Conservation (phyloP, 2,888 invertebrate genomes). For the Mesodorylaimus sp. region DNA sequence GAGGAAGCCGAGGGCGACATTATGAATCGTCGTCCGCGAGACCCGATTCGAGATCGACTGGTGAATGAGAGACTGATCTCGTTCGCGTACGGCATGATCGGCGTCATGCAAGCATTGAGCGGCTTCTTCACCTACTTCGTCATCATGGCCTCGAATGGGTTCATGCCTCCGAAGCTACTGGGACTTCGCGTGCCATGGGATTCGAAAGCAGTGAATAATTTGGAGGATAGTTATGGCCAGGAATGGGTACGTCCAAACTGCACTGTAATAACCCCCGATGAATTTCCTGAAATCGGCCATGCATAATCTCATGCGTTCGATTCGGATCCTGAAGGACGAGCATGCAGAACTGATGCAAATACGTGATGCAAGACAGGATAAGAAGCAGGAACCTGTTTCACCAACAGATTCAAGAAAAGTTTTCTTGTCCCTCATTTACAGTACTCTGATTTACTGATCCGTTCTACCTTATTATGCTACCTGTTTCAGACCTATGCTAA, state of each 20-base stretch:
- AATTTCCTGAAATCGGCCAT: no score
- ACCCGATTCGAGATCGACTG: slow-evolving; percentile 43
- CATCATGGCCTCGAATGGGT: slow-evolving; percentile 99
- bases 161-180: slow-evolving; percentile 67
- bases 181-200: slow-evolving; percentile 96
- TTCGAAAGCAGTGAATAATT: slow-evolving; percentile 90
- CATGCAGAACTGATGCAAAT: no score
- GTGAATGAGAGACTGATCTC: slow-evolving; percentile 69
- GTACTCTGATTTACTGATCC: no score
- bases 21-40: slow-evolving; percentile 44
- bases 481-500: slow-evolving; percentile 3
- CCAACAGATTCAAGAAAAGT: no score
- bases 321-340: no score
- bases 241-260: slow-evolving; percentile 63
- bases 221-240: slow-evolving; percentile 92
- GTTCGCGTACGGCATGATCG: slow-evolving; percentile 98
- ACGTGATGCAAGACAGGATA: no score
- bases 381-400: no score
- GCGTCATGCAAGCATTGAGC: slow-evolving; percentile 99
- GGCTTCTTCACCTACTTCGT: slow-evolving; percentile 99
- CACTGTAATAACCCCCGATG: background rate
- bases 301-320: no score
- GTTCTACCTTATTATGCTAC: no score
- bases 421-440: no score
- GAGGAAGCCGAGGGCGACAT: slow-evolving; percentile 50